These are phyloP conservation scores for Mustela nigripes DNA, from an alignment of 2,113 vertebrate species.

Conservation along the genomic window DNA sequence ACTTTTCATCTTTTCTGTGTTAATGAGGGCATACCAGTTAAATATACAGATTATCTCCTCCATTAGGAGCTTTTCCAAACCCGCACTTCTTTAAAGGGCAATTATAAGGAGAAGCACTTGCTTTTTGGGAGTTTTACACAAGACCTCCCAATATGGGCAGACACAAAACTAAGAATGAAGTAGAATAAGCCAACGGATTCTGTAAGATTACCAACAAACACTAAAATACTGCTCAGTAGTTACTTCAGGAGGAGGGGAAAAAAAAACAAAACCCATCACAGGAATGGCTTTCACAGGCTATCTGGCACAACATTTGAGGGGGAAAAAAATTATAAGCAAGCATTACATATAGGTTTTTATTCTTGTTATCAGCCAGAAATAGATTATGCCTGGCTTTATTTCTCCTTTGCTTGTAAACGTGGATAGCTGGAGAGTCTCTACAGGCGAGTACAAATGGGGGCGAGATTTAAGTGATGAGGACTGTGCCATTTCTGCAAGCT, in stretches of 20 bases:
- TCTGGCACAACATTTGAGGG: neutral
- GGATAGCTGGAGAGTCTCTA: slow-evolving; percentile 53
- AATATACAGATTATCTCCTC: neutral
- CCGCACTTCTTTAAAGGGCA: neutral
- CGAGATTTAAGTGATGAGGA: slow-evolving; percentile 10
- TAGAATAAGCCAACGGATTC: neutral
- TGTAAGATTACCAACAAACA: neutral
- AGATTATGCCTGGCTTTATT: slow-evolving; percentile 46
- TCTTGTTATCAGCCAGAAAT: slow-evolving; percentile 2
- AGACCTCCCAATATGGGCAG: neutral
- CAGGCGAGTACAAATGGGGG: neutral
- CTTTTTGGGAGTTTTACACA: neutral
- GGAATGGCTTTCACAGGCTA: slow-evolving; percentile 30
- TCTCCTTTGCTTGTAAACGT: slow-evolving; percentile 49
- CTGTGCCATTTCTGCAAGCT: slow-evolving; percentile 40
- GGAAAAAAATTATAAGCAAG: neutral
- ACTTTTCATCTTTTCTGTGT: slow-evolving; percentile 30
- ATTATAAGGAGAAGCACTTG: neutral
- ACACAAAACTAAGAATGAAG: slow-evolving; percentile 46
- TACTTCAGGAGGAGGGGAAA: neutral
- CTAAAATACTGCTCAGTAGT: neutral
- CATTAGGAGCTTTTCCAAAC: neutral
- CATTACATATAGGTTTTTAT: slow-evolving; percentile 23
- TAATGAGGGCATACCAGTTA: neutral
- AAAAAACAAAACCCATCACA: neutral